Evolutionary conservation across 37 sponge, comb jelly and placozoan species (phyloP).

Genomic region (Oopsacas minuta): DNA sequence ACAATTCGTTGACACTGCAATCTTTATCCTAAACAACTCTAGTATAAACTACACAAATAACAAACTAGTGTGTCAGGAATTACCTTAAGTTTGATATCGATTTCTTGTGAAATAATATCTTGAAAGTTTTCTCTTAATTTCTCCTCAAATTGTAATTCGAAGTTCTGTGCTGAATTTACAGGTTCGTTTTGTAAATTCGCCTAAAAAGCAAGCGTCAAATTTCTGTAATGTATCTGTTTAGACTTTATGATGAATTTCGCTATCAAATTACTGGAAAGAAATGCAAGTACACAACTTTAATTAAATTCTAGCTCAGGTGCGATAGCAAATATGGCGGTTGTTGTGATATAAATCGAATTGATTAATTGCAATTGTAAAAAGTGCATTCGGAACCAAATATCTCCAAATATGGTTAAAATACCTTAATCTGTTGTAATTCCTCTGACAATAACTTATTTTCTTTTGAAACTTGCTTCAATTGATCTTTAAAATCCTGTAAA

Average conservation of each 20-base stretch:
- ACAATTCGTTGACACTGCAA: background rate
- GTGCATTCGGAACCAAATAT: background rate
- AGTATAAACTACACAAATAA: background rate
- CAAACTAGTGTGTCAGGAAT: background rate
- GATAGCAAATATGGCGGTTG: too few species aligned
- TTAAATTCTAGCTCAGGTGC: background rate
- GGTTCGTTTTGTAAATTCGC: background rate
- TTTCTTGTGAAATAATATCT: background rate
- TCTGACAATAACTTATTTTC: background rate
- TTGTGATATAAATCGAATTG: too few species aligned
- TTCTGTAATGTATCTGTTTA: background rate
- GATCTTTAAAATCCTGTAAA: background rate
- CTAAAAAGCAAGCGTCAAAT: background rate
- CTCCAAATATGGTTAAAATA: background rate
- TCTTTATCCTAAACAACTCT: background rate
- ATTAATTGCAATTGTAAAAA: background rate
- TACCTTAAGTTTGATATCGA: background rate
- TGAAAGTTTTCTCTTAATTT: background rate
- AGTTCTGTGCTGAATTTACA: background rate
- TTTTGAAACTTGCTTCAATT: background rate
- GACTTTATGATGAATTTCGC: background rate
- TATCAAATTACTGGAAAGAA: too few species aligned
- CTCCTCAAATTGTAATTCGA: background rate
- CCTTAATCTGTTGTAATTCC: background rate
- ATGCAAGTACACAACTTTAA: background rate